Evolutionary conservation across 2,888 invertebrate genomes (phyloP), one percentile per base, ranked within the genome.

Genomic region (Nymphalis c-album): DNA sequence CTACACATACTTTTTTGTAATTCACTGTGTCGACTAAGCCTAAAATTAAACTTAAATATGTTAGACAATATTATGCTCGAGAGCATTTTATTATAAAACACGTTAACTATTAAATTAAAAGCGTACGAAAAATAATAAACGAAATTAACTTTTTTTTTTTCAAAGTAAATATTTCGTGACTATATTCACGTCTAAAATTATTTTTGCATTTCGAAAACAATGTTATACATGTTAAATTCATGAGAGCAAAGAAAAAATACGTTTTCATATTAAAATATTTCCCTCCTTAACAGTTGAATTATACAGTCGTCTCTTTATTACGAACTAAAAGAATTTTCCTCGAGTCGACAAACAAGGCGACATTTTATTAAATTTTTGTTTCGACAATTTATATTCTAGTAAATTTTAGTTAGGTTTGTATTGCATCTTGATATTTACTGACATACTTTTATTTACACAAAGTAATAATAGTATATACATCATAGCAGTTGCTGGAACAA

Each of bases 251-350:
- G 46, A 63, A 45, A 58, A n/a, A 51, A 53, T 60, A 60, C 18
- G 53, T 65, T 65, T 46, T 60, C 18, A 46, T 64, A 59, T 59
- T 64, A 64, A 60, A 51, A 51, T 40, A 51, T 58, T 64, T 55
- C 20, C 57, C 26, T 18, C 18, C 60, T 20, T 60, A 60, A 60
- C 60, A 60, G 47, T 46, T 46, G 58, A 67, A 63, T 67, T 67
- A 67, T 58, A 51, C 67, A 61, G 61, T 60, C 61, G 45, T 40
- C 31, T 65, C 55, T 50, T 62, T 59, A 59, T 67, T 62, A 58
- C 66, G 51, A 67, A 67, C 40, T 63, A 50, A 67, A 59, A 51
- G 18, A 45, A 51, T 62, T 51, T 63, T 59, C 53, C 31, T n/a
- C 58, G 59, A 10, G 20, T 35, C 48, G 58, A 58, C 51, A 67